phyloP scores from a whole-genome alignment of 2,113 vertebrate species.

The Seriola dumerili region DNA sequence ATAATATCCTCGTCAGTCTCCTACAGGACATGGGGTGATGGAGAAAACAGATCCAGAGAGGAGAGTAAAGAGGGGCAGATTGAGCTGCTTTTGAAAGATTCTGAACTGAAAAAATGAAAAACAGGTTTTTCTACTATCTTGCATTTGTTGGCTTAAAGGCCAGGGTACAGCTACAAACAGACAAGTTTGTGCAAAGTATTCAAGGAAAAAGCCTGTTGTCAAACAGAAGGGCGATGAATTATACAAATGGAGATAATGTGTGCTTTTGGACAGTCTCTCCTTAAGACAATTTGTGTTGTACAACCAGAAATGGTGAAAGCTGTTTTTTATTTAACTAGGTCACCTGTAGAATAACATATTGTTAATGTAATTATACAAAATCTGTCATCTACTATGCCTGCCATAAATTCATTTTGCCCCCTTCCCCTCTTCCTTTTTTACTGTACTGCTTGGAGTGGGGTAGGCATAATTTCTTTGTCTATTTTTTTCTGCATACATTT shows the following conservation, averaged over 20 bases:
- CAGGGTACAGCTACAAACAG: background rate
- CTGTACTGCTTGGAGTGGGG: no score
- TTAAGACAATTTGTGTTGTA: no score
- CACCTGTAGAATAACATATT: no score
- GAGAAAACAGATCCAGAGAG: constrained; percentile 69
- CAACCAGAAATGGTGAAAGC: no score
- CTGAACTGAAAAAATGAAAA: constrained; percentile 12
- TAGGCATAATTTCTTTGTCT: no score
- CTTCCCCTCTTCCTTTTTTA: no score
- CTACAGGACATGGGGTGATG: constrained; percentile 50
- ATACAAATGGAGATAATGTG: background rate
- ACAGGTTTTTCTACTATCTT: constrained; percentile 8
- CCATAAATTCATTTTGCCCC: no score
- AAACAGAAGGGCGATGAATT: background rate
- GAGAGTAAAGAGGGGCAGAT: constrained; percentile 12
- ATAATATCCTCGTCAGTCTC: constrained; percentile 68
- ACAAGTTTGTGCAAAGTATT: background rate
- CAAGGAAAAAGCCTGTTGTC: background rate
- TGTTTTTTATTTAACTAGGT: no score
- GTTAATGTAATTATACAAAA: no score
- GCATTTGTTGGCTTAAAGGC: constrained; percentile 8
- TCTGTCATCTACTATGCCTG: no score
- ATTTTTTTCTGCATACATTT: no score
- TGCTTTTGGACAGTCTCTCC: background rate
- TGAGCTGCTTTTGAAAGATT: constrained; percentile 26